These are phyloP conservation scores for Halcyon smyrnensis DNA, from an alignment of 2,797 vertebrate genomes.

Conservation along the genomic window DNA sequence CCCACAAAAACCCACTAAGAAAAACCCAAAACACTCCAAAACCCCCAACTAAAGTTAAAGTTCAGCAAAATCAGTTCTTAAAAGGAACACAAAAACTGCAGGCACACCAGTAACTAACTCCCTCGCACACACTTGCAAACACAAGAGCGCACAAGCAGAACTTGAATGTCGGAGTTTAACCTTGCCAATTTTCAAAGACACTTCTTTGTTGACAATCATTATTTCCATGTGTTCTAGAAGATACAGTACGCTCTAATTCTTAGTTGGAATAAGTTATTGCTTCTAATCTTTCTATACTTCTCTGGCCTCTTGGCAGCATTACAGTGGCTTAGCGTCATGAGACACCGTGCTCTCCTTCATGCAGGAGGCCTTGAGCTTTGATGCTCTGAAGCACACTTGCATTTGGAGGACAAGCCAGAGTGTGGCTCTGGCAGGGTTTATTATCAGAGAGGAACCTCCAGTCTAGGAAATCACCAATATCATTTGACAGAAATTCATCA, in stretches of 20 bases:
- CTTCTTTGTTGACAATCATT: neutral
- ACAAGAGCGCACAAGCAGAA: neutral
- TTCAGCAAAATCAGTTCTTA: neutral
- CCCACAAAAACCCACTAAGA: neutral
- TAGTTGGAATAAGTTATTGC: neutral
- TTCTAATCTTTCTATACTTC: neutral
- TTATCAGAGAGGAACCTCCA: neutral
- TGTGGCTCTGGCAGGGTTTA: neutral
- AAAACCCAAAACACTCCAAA: neutral
- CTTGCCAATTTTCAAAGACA: neutral
- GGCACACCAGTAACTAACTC: neutral
- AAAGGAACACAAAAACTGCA: neutral
- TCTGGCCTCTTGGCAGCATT: neutral
- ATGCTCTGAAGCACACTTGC: neutral
- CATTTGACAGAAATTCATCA: neutral
- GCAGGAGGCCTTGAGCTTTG: neutral
- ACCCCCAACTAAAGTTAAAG: neutral
- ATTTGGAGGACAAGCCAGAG: neutral
- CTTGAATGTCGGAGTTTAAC: neutral
- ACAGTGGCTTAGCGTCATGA: neutral
- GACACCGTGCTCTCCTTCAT: accelerated
- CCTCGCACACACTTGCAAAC: neutral
- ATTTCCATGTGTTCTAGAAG: neutral
- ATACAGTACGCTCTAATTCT: neutral
- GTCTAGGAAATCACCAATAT: accelerated